Base-by-base conservation (phyloP, 2,113 vertebrate genomes). In the Triplophysa rosa region DNA sequence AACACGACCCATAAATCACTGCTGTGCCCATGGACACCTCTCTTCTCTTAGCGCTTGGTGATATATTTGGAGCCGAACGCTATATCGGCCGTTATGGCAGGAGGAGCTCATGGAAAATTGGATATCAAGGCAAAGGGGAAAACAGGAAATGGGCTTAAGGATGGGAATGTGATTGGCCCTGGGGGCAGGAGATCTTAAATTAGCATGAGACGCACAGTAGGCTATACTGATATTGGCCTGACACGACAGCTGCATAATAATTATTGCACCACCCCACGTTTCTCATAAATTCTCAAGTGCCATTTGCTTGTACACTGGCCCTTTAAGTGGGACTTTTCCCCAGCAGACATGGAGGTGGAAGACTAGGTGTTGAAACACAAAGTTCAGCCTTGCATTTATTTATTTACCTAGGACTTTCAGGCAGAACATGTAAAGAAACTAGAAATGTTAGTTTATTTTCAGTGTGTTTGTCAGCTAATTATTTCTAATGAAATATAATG, bases 121-220 rank as follows among this genome's bases (percentile, higher is more conserved):
- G 81, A 84, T 84, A 83, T 80, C 63, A 68, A 78, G 78, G 56
- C 49, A 65, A 62, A 66, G 59, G 42, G 62, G 74, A 79, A 77
- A 78, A 83, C 81, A 83, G 80, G 75, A 81, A 83, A 69, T 71
- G 33, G 67, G 77, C 58, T 67, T 67, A 70, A 67, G 81, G 61
- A 59, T 77, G 64, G 70, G 56, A 80, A 21, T 67, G 74, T 67
- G 80, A 82, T 79, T 82, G 70, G 77, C 33, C 67, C 52, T 37
- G 47, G 24, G 84, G 56, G 80, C 79, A 58, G 58, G 56, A 58
- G 42, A 40, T 52, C 77, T 65, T 23, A 87, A 61, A 87, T 84
- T 76, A 68, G 45, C 75, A 82, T 81, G 77, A 79, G 63, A 61
- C 45, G 9, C 65, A 61, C 68, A 21, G 69, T 56, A 75, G 58